A percentile compares a stretch with the other conserved stretches of the same genome.
These are phyloP conservation scores for Oceanodroma leucorhoa DNA, from an alignment of 2,797 vertebrate species.

Conservation along the genomic window DNA sequence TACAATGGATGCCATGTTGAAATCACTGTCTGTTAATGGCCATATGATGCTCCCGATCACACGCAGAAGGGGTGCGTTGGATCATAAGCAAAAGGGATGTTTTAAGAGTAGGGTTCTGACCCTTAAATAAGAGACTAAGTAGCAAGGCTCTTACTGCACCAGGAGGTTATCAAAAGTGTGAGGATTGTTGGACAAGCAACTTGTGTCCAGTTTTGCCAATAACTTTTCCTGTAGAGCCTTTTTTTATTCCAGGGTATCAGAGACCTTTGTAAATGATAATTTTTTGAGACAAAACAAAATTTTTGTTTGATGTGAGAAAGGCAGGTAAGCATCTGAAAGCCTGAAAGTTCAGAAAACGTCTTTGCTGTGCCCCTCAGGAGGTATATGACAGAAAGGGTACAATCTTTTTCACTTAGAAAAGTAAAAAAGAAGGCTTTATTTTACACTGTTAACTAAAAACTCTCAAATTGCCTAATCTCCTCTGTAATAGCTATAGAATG, in stretches of 20 bases:
- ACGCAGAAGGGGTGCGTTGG: not conserved
- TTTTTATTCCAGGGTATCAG: not conserved
- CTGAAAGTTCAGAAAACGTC: not conserved
- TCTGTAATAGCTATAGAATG: not conserved
- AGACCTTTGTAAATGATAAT: not conserved
- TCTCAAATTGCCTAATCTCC: not conserved
- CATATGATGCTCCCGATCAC: not conserved
- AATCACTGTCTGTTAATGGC: not conserved
- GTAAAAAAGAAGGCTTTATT: not conserved
- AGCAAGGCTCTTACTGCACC: not conserved
- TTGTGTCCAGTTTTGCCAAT: not conserved
- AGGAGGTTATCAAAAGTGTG: not conserved
- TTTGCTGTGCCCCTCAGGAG: not conserved
- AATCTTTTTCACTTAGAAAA: not conserved
- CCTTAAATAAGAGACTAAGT: not conserved
- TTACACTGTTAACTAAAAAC: not conserved
- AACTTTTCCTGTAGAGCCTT: not conserved
- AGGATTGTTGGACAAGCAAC: not conserved
- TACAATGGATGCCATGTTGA: not conserved
- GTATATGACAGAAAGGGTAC: not conserved
- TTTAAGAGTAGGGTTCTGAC: not conserved
- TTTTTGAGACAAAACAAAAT: not conserved
- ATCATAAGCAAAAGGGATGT: not conserved
- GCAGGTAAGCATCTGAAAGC: not conserved
- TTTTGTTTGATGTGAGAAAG: not conserved